Base-by-base conservation (phyloP, 2,888 invertebrate genomes). In the Ferdinandea cuprea region DNA sequence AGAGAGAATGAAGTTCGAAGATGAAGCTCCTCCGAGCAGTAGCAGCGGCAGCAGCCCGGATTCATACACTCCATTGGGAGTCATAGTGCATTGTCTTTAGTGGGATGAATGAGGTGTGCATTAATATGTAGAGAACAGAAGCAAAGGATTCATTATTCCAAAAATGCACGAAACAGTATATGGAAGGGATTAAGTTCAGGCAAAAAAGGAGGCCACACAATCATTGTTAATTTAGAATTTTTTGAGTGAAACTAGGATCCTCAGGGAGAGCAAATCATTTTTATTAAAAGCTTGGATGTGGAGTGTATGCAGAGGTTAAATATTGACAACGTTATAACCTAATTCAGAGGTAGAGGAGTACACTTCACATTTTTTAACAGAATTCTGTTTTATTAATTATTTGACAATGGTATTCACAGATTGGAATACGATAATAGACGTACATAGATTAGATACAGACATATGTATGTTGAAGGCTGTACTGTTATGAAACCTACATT, bases 41-140 rank as follows among this genome's bases (percentile, higher is more conserved):
- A n/a, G n/a, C 3, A 25, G 5, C 25, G 2, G 25, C 54, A 59
- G n/a, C 66, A 15, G 40, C 52, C 42, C 19, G 73, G 65, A 72
- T 46, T 56, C 48, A 58, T 52, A 48, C 65, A 44, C 78, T 50
- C 37, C 59, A 66, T 72, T 44, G 52, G 19, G 42, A 58, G 69
- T 56, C 32, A 52, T 40, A 72, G 68, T 78, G 52, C 59, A 78
- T 78, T 78, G 72, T 72, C 72, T 72, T 59, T 78, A 65, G 66
- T 52, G 48, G n/a, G 50, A 17, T 5, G 50, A 25, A 30, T 25
- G 48, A 13, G 15, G 48, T 66, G 48, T 58, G 50, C 40, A 74
- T 74, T 66, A 56, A 54, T 58, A 56, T 58, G 15, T 54, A 32
- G 58, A 42, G 40, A 50, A 58, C 30, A 35, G 35, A 42, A 40